Evolutionary conservation across 1,140 invertebrate genomes (phyloP).

Genomic region (Caenorhabditis inopinata): DNA sequence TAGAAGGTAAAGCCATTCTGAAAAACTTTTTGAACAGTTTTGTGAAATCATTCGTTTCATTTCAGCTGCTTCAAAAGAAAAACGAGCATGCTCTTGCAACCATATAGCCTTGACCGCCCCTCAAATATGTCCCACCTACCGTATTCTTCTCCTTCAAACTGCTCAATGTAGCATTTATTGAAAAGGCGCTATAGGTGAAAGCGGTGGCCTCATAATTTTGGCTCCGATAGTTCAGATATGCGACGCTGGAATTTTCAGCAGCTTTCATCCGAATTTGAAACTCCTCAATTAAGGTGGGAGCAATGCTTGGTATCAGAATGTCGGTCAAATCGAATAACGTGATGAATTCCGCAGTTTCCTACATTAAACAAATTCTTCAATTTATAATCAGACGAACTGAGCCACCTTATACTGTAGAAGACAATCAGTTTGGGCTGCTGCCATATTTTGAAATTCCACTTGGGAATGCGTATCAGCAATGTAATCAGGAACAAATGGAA

Average conservation of each 20-base stretch:
- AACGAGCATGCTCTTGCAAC: no score
- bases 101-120: background rate
- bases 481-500: background rate
- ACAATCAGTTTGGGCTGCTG: background rate
- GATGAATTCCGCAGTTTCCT: background rate
- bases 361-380: background rate
- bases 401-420: background rate
- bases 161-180: background rate
- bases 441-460: background rate
- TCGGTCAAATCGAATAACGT: background rate
- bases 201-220: background rate
- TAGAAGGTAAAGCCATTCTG: no score
- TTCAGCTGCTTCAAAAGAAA: no score
- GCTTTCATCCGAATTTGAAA: no score
- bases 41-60: no score
- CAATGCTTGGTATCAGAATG: background rate
- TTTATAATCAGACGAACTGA: background rate
- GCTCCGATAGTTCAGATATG: background rate
- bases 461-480: background rate
- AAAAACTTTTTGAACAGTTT: no score
- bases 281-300: background rate
- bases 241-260: background rate
- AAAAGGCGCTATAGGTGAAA: background rate
- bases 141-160: background rate
- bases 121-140: background rate